Evolutionary conservation across 1,140 invertebrate genomes (phyloP).

Genomic region (Trichonephila inaurata): DNA sequence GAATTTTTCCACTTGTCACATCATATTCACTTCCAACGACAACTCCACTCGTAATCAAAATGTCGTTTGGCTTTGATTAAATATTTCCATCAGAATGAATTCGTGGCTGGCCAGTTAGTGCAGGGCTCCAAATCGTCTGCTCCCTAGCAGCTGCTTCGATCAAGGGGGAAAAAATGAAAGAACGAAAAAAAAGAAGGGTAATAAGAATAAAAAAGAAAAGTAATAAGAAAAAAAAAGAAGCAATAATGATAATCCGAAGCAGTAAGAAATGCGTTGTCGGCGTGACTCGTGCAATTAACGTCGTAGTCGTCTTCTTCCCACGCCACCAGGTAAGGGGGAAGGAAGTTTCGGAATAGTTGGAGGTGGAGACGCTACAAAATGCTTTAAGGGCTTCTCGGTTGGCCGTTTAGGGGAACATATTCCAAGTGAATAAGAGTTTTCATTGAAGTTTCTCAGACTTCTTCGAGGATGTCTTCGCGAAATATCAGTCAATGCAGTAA

Average conservation of each 20-base stretch:
- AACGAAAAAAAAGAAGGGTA: slow-evolving; percentile 53
- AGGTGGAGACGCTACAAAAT: slow-evolving; percentile 73
- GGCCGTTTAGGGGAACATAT: slow-evolving; percentile 33
- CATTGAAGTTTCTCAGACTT: too few relatives aligned
- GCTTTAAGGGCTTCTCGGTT: slow-evolving; percentile 52
- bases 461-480: too few relatives aligned
- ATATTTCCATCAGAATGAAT: slow-evolving; percentile 64
- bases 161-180: not conserved
- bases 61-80: slow-evolving; percentile 59
- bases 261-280: slow-evolving; percentile 75
- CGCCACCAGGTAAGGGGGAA: slow-evolving; percentile 54
- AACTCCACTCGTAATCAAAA: slow-evolving; percentile 34
- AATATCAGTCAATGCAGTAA: too few relatives aligned
- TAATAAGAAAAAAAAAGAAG: slow-evolving; percentile 51
- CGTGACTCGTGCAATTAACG: slow-evolving; percentile 76
- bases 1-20: slow-evolving; percentile 28
- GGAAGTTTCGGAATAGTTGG: slow-evolving; percentile 63
- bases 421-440: not conserved
- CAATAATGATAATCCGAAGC: slow-evolving; percentile 75
- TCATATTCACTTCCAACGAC: not conserved
- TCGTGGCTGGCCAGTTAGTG: slow-evolving; percentile 49
- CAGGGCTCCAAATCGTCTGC: slow-evolving; percentile 55
- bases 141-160: slow-evolving; percentile 50
- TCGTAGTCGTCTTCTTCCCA: slow-evolving; percentile 76
- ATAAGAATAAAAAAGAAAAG: slow-evolving; percentile 59